Evolutionary conservation across 2,797 vertebrate genomes (phyloP).

Genomic region (Tapera naevia): DNA sequence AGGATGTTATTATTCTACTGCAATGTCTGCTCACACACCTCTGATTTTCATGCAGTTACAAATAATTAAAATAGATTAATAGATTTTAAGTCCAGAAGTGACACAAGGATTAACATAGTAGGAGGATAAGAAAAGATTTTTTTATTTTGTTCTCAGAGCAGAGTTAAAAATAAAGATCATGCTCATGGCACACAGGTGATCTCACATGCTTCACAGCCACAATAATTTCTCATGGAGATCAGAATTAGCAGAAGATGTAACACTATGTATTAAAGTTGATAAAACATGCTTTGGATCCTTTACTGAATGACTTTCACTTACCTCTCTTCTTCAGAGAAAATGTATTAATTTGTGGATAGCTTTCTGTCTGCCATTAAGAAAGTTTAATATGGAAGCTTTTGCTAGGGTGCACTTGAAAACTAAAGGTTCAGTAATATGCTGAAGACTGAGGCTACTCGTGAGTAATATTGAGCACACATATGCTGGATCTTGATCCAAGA

Average conservation of each 20-base stretch:
- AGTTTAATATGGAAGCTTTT: background rate
- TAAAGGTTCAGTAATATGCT: background rate
- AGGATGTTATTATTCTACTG: background rate
- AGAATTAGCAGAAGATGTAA: background rate
- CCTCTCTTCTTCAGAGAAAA: background rate
- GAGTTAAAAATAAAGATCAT: background rate
- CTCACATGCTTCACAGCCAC: background rate
- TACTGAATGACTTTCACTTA: background rate
- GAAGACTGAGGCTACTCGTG: background rate
- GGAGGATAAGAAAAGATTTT: background rate
- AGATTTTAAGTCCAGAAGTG: background rate
- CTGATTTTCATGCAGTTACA: background rate
- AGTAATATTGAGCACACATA: background rate
- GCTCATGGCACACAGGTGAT: background rate
- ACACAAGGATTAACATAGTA: background rate
- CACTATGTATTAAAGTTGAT: background rate
- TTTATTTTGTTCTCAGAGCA: background rate
- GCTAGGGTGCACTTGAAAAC: background rate
- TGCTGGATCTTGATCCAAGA: background rate
- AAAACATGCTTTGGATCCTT: background rate
- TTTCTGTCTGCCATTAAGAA: background rate
- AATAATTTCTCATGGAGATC: background rate
- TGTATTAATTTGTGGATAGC: background rate
- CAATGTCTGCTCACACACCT: background rate
- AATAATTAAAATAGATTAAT: background rate